A percentile compares a stretch with the other conserved stretches of the same genome.
Conservation (phyloP, 2,888 invertebrate genomes). For the Amiota communis region DNA sequence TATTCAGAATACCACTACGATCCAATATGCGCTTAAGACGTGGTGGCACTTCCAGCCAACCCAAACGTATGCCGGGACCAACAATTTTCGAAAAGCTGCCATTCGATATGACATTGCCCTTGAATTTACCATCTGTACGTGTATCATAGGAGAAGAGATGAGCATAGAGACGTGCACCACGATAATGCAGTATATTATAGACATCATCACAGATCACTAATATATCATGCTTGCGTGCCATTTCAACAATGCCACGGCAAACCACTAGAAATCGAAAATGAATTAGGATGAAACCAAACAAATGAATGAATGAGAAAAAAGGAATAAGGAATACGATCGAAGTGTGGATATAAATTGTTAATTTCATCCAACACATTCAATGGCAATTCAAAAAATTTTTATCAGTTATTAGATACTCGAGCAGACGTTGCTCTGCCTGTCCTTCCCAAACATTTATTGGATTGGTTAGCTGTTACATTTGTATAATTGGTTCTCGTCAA, state of each 20-base stretch:
- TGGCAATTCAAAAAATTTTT: too few species aligned
- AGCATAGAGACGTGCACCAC: slow-evolving; percentile 71
- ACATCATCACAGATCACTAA: slow-evolving; percentile 78
- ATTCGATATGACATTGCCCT: slow-evolving; percentile 78
- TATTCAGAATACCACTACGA: slow-evolving; percentile 74
- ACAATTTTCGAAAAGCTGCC: slow-evolving; percentile 80
- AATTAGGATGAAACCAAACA: background rate
- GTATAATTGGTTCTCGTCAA: too few species aligned
- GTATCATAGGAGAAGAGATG: slow-evolving; percentile 76
- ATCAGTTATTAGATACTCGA: too few species aligned
- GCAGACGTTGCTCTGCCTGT: too few species aligned
- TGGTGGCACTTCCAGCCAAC: slow-evolving; percentile 78
- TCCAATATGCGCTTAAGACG: slow-evolving; percentile 71
- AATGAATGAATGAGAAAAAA: background rate
- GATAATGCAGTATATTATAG: slow-evolving; percentile 77
- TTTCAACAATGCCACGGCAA: slow-evolving; percentile 71
- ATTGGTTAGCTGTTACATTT: too few species aligned
- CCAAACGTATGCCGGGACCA: slow-evolving; percentile 78
- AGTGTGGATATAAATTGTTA: background rate
- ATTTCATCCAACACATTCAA: too few species aligned
- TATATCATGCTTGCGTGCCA: slow-evolving; percentile 73
- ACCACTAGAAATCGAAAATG: slow-evolving; percentile 60
- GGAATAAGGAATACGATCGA: background rate
- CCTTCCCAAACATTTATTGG: too few species aligned
- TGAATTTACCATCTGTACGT: slow-evolving; percentile 67